phyloP scores from a whole-genome alignment of 2,113 vertebrate genomes.

The Heterochromis multidens region DNA sequence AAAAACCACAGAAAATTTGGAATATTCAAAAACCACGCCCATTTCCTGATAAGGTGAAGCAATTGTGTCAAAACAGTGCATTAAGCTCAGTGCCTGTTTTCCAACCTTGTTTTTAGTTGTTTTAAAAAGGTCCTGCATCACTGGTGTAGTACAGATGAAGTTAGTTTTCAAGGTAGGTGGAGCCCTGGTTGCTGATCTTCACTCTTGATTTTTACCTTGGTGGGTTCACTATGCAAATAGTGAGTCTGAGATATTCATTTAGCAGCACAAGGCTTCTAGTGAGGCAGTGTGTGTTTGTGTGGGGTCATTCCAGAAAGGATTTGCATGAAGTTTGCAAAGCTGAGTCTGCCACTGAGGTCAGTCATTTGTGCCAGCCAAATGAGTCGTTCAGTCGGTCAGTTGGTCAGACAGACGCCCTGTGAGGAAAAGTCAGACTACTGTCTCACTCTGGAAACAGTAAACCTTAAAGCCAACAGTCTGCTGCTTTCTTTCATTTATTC shows the following conservation, averaged over 20 bases:
- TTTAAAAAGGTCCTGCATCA: background rate
- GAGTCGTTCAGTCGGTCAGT: background rate
- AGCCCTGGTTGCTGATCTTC: background rate
- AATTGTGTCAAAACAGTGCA: background rate
- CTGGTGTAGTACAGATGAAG: background rate
- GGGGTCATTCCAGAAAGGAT: background rate
- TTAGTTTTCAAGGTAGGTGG: background rate
- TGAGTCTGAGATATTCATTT: background rate
- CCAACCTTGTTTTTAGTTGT: background rate
- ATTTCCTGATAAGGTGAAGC: background rate
- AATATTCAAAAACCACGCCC: no score
- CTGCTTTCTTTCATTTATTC: constrained; percentile 29
- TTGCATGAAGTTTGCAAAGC: constrained; percentile 53
- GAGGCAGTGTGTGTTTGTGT: background rate
- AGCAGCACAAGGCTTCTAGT: background rate
- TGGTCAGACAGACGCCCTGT: background rate
- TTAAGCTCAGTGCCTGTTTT: background rate
- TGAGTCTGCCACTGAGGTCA: background rate
- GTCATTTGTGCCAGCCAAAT: background rate
- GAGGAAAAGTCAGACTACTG: background rate
- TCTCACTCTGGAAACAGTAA: constrained; percentile 13
- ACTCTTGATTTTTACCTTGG: background rate
- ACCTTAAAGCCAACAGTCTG: constrained; percentile 3
- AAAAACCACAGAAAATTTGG: no score
- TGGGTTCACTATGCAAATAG: background rate